Conservation (phyloP, 2,113 vertebrate species). For the Gymnobelideus leadbeateri region DNA sequence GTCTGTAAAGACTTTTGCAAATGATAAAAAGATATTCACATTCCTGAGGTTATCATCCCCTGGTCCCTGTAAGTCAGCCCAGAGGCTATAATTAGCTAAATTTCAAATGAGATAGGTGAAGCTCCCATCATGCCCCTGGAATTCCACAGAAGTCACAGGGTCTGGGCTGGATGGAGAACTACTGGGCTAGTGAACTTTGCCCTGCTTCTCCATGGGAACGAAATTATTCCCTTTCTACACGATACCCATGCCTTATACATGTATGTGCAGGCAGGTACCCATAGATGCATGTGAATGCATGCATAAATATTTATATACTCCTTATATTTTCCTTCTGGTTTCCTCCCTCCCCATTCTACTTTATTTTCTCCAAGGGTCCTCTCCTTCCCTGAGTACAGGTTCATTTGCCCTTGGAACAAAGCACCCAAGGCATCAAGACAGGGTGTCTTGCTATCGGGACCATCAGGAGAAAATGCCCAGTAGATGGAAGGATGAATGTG, state of each 20-base stretch:
- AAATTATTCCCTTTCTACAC: neutral
- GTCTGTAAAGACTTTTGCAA: neutral
- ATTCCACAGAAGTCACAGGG: neutral
- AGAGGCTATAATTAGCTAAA: neutral
- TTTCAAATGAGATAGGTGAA: neutral
- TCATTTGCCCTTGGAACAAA: neutral
- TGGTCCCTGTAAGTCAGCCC: neutral
- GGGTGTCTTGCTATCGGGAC: neutral
- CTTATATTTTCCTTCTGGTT: neutral
- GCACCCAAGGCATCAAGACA: neutral
- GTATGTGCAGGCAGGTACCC: neutral
- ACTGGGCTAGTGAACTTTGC: neutral
- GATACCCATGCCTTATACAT: neutral
- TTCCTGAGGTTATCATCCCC: neutral
- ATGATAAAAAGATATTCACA: neutral
- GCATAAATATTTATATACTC: neutral
- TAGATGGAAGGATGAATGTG: neutral
- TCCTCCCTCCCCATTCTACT: neutral
- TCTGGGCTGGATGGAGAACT: neutral
- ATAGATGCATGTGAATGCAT: neutral
- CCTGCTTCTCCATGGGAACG: neutral
- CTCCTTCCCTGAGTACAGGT: neutral
- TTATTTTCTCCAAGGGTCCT: neutral
- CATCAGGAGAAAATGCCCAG: neutral
- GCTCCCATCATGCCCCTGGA: neutral